A percentile compares a stretch with the other conserved stretches of the same genome.
Conservation (phyloP, 2,888 invertebrate species). For the Scaptomyza cyrtandrae region DNA sequence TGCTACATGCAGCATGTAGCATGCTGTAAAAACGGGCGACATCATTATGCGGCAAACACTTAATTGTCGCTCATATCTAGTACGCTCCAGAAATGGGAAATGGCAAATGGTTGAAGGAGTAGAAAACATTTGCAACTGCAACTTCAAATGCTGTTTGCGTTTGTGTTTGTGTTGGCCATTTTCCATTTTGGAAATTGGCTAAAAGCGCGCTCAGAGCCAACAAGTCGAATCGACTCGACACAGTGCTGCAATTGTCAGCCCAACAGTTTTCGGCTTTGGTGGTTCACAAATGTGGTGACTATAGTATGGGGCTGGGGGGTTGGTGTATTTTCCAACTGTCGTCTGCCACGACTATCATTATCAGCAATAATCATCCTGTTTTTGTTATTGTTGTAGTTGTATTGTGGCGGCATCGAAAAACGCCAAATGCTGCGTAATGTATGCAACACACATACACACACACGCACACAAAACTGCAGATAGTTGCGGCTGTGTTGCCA, state of each 20-base stretch:
- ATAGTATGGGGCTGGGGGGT: background rate
- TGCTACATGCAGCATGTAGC: constrained; percentile 31
- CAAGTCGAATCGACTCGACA: constrained; percentile 33
- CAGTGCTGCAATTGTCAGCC: constrained; percentile 39
- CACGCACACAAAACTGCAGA: constrained; percentile 49
- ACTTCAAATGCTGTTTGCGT: background rate
- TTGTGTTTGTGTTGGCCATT: constrained; percentile 47
- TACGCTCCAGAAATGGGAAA: constrained; percentile 41
- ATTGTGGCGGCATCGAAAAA: constrained; percentile 58
- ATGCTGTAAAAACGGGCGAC: constrained; percentile 71
- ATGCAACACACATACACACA: constrained; percentile 44
- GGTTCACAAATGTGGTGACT: constrained; percentile 4
- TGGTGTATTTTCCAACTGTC: constrained; percentile 18
- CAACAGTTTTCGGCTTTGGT: constrained; percentile 31
- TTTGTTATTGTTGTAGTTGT: constrained; percentile 63
- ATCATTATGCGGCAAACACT: constrained; percentile 78
- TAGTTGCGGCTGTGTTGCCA: constrained; percentile 47
- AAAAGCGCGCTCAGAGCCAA: constrained; percentile 39
- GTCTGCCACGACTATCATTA: constrained; percentile 62
- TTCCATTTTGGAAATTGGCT: constrained; percentile 60
- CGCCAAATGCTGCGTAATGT: constrained; percentile 69
- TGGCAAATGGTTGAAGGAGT: constrained; percentile 6
- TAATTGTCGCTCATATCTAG: constrained; percentile 76
- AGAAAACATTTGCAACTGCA: constrained; percentile 9
- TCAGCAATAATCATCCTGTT: constrained; percentile 76